These are phyloP conservation scores for Protonibea diacanthus DNA, from an alignment of 2,797 vertebrate genomes.

Conservation along the genomic window DNA sequence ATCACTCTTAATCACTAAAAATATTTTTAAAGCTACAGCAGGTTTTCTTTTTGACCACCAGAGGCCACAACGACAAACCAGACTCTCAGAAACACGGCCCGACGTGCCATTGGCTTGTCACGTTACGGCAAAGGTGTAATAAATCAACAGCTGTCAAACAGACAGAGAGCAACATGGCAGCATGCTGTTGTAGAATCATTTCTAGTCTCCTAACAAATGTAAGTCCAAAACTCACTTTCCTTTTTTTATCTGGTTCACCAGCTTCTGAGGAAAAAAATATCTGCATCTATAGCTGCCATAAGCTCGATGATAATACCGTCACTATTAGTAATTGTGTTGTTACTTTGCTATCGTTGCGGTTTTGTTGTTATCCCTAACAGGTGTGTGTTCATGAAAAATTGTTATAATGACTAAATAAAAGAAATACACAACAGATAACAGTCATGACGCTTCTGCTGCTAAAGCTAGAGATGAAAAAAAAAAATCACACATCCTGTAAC, in stretches of 20 bases:
- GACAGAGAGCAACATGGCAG: not conserved
- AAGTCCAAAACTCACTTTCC: not conserved
- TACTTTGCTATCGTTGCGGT: not conserved
- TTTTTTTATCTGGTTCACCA: not conserved
- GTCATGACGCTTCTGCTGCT: not conserved
- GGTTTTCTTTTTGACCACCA: not conserved
- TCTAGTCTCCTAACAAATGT: not conserved
- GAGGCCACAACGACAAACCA: not conserved
- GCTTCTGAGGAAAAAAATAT: not conserved
- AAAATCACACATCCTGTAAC: constrained; percentile 1
- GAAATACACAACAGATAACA: not conserved
- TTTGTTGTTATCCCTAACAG: not conserved
- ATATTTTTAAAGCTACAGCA: not conserved
- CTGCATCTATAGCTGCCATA: not conserved
- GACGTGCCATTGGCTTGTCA: not conserved
- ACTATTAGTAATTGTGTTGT: not conserved
- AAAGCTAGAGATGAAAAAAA: not conserved
- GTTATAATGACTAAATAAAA: constrained; percentile 14
- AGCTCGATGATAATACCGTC: not conserved
- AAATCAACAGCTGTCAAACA: not conserved
- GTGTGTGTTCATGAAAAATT: not conserved
- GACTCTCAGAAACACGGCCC: not conserved
- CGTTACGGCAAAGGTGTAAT: not conserved
- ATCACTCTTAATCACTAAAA: not conserved
- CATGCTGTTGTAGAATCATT: not conserved